Conservation (phyloP, 2,888 invertebrate genomes). For the Tetropium fuscum region DNA sequence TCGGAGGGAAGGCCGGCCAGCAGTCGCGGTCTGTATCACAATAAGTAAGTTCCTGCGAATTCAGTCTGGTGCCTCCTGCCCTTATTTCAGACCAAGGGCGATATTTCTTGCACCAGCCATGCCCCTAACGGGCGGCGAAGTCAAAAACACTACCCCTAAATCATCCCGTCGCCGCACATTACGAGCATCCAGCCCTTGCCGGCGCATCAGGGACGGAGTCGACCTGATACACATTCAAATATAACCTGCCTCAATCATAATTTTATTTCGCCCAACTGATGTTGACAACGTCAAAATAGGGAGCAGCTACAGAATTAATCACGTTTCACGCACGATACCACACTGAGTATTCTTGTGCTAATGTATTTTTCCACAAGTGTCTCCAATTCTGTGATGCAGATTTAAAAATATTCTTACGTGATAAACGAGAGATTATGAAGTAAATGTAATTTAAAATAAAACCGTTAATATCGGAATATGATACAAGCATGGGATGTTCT, state of each 20-base stretch:
- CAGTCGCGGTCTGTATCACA: conserved; percentile 47
- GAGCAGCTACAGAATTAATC: too few species aligned
- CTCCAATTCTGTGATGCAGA: too few species aligned
- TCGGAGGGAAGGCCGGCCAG: conserved; percentile 34
- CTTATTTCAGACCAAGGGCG: conserved; percentile 34
- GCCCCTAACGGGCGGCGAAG: conserved; percentile 33
- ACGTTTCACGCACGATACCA: too few species aligned
- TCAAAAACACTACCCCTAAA: conserved; percentile 49
- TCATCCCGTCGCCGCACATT: conserved; percentile 44
- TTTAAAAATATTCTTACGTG: too few species aligned
- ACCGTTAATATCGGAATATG: too few species aligned
- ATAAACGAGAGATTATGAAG: background rate
- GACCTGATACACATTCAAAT: background rate
- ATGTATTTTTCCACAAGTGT: too few species aligned
- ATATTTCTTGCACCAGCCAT: conserved; percentile 37
- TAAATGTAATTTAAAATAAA: too few species aligned
- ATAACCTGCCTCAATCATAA: background rate
- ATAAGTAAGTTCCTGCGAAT: conserved; percentile 48
- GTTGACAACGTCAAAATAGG: too few species aligned
- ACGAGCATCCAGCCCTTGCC: conserved; percentile 23
- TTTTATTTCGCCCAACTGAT: background rate
- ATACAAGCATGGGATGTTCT: too few species aligned
- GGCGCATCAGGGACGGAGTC: background rate
- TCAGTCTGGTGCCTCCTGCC: conserved; percentile 39
- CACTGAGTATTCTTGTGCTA: too few species aligned